A percentile compares a stretch with the other conserved stretches of the same genome.
Conservation (phyloP, 1,140 invertebrate genomes). For the Magallana gigas region DNA sequence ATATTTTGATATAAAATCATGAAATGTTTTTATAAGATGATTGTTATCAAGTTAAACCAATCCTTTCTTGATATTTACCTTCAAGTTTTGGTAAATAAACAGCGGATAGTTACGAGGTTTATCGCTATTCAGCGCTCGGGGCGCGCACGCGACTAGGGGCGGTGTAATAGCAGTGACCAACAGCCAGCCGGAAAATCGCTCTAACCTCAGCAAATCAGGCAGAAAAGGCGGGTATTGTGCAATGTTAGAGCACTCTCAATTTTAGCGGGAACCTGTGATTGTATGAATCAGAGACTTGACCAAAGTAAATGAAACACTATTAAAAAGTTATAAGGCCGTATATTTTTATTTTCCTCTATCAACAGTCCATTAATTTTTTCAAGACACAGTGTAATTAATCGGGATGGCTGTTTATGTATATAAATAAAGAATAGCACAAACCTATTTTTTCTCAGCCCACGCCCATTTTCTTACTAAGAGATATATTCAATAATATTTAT, state of each 20-base stretch:
- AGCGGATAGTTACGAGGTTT: neutral
- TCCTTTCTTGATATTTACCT: neutral
- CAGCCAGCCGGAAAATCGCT: conserved; percentile 10
- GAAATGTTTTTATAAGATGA: conserved; percentile 9
- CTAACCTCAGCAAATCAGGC: neutral
- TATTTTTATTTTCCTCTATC: too few relatives aligned
- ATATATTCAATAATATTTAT: too few relatives aligned
- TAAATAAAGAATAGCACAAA: too few relatives aligned
- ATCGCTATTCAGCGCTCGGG: neutral
- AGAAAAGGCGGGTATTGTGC: conserved; percentile 28
- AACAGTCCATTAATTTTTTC: too few relatives aligned
- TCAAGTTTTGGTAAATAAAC: conserved; percentile 10
- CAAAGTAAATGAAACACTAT: neutral
- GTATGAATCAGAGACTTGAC: neutral
- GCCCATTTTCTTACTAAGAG: too few relatives aligned
- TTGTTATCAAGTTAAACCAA: conserved; percentile 25
- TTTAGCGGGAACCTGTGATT: conserved; percentile 6
- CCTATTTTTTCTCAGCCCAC: too few relatives aligned
- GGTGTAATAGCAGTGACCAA: neutral
- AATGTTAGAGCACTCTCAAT: neutral
- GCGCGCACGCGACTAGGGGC: conserved; percentile 14
- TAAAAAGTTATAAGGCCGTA: too few relatives aligned
- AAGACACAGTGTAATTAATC: too few relatives aligned
- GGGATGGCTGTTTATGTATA: too few relatives aligned
- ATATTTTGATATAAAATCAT: neutral